Conservation (phyloP, 1,140 invertebrate species). For the Drosophila kurseongensis region DNA sequence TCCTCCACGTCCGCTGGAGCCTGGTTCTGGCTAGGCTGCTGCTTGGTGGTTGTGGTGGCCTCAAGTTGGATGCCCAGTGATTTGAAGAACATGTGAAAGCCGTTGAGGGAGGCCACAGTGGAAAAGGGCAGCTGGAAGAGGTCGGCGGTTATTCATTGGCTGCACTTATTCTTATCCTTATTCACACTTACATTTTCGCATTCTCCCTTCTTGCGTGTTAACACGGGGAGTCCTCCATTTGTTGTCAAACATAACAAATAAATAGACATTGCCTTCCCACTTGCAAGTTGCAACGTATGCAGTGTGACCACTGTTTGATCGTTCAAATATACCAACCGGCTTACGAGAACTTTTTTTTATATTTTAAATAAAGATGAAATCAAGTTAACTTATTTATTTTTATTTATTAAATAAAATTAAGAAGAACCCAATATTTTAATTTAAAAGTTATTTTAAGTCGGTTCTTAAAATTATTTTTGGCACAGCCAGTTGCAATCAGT, state of each 20-base stretch:
- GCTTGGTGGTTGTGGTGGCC: conserved; percentile 86
- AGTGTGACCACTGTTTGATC: background rate
- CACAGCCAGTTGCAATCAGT: too few relatives aligned
- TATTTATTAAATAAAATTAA: too few relatives aligned
- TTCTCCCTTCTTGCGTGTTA: conserved; percentile 88
- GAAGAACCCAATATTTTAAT: too few relatives aligned
- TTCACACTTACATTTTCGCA: conserved; percentile 85
- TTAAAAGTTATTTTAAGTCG: too few relatives aligned
- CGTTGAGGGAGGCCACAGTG: conserved; percentile 92
- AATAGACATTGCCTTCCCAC: conserved; percentile 85
- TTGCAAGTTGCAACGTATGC: conserved; percentile 13
- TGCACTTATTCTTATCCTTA: background rate
- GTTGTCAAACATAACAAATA: conserved; percentile 88
- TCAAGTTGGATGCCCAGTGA: conserved; percentile 89
- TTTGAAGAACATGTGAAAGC: conserved; percentile 93
- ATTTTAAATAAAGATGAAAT: too few relatives aligned
- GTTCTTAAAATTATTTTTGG: too few relatives aligned
- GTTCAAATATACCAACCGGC: background rate
- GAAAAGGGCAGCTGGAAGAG: conserved; percentile 90
- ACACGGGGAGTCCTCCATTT: conserved; percentile 88
- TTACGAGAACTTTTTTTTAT: background rate
- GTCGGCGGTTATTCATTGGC: too few relatives aligned
- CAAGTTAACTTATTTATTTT: too few relatives aligned
- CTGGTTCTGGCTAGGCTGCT: conserved; percentile 22
- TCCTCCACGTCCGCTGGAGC: conserved; percentile 84